phyloP scores from a whole-genome alignment of 2,888 invertebrate species.

The Lasioglossum morio region DNA sequence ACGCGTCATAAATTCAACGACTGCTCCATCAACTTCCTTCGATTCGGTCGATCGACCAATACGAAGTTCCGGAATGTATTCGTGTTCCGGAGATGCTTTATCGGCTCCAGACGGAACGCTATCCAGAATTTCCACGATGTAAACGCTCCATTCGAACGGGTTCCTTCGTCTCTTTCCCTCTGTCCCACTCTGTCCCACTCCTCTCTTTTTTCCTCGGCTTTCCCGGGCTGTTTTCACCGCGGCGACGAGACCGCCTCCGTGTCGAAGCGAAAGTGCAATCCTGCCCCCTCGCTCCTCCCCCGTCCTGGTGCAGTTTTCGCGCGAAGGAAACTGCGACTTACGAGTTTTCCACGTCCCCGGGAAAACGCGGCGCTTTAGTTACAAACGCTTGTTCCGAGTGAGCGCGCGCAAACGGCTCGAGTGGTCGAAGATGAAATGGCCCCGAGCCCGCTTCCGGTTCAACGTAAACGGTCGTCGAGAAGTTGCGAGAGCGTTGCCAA shows the following conservation, averaged over 20 bases:
- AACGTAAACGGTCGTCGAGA: neutral
- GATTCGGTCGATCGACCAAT: conserved; percentile 51
- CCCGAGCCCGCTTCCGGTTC: neutral
- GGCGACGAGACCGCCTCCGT: conserved; percentile 54
- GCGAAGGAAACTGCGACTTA: conserved; percentile 49
- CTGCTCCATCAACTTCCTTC: conserved; percentile 16
- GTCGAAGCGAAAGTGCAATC: conserved; percentile 52
- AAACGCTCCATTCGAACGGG: conserved; percentile 56
- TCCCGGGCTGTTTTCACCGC: conserved; percentile 51
- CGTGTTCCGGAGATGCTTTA: conserved; percentile 35
- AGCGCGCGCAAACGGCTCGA: neutral
- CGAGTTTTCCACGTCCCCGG: conserved; percentile 28
- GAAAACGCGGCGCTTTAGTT: conserved; percentile 9
- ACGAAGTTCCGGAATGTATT: conserved; percentile 58
- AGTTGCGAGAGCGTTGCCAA: neutral
- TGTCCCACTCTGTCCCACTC: conserved; percentile 21
- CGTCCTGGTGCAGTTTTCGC: conserved; percentile 27
- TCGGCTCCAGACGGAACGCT: conserved; percentile 34
- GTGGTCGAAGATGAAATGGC: neutral
- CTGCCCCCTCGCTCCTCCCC: conserved; percentile 2
- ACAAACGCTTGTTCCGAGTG: conserved; percentile 29
- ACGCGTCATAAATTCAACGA: conserved; percentile 30
- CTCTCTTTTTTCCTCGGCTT: conserved; percentile 9
- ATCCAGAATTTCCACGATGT: conserved; percentile 65
- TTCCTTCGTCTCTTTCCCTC: conserved; percentile 22